These are phyloP conservation scores for Artemia franciscana DNA, from an alignment of 1,140 invertebrate genomes.

Conservation along the genomic window DNA sequence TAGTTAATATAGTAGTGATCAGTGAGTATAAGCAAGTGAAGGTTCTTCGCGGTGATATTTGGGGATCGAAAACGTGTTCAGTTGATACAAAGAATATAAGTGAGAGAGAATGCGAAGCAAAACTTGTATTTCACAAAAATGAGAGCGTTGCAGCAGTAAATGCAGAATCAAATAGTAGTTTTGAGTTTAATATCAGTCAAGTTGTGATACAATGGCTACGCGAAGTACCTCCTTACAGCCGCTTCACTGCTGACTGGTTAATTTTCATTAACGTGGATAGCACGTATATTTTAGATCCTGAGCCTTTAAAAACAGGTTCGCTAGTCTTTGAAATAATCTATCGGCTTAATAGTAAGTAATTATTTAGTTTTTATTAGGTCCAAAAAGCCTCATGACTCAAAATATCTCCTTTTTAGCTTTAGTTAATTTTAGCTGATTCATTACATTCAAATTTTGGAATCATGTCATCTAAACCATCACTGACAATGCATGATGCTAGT, in stretches of 20 bases:
- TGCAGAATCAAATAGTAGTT: background rate
- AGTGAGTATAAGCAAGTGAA: background rate
- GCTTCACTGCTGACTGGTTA: background rate
- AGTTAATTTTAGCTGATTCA: no score
- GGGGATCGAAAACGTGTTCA: background rate
- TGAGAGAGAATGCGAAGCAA: background rate
- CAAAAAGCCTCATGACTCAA: no score
- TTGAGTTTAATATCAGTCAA: background rate
- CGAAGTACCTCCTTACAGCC: background rate
- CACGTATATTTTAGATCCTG: background rate
- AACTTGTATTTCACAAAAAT: background rate
- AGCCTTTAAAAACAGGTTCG: background rate
- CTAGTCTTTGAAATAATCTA: background rate
- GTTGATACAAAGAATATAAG: background rate
- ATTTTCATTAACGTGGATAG: background rate
- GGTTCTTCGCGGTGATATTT: background rate
- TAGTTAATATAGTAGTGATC: background rate
- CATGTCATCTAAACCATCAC: no score
- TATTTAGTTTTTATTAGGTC: no score
- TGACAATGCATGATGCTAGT: no score
- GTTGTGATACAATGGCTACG: background rate
- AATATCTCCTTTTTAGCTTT: no score
- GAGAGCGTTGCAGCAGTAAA: background rate
- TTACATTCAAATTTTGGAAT: no score
- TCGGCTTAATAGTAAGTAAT: background rate